Evolutionary conservation across 1,140 invertebrate genomes (phyloP).

Genomic region (Orussus abietinus): DNA sequence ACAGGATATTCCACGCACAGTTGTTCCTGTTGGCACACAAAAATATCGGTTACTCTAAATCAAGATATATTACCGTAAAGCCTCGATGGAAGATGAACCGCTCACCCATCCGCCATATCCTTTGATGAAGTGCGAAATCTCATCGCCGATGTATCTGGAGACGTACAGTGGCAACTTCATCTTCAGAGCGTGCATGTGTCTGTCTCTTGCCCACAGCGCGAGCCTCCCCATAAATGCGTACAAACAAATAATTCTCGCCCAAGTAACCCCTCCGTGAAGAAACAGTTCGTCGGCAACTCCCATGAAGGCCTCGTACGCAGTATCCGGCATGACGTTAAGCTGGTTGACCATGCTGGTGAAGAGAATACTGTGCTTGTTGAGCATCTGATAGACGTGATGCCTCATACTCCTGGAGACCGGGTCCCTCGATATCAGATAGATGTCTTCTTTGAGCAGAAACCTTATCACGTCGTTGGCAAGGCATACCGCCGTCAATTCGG

Average conservation of each 20-base stretch:
- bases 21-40: conserved; percentile 48
- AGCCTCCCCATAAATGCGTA: conserved; percentile 61
- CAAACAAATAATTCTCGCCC: conserved; percentile 61
- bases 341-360: conserved; percentile 62
- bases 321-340: conserved; percentile 54
- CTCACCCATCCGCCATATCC: conserved; percentile 48
- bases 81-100: background rate
- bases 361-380: conserved; percentile 58
- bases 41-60: background rate
- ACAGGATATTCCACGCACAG: conserved; percentile 59
- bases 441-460: conserved; percentile 48
- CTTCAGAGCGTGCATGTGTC: conserved; percentile 46
- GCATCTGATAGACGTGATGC: conserved; percentile 53
- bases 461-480: conserved; percentile 48
- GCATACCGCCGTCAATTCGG: conserved; percentile 44
- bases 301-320: conserved; percentile 56
- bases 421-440: conserved; percentile 47
- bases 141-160: conserved; percentile 45
- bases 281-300: conserved; percentile 61
- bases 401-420: conserved; percentile 49
- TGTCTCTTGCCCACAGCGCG: conserved; percentile 53
- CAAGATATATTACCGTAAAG: background rate
- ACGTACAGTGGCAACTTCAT: conserved; percentile 48
- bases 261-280: conserved; percentile 55
- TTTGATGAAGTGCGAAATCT: conserved; percentile 48